Evolutionary conservation across 2,797 vertebrate genomes (phyloP), one percentile per base, ranked within the genome.

Genomic region (Australoheros facetus): DNA sequence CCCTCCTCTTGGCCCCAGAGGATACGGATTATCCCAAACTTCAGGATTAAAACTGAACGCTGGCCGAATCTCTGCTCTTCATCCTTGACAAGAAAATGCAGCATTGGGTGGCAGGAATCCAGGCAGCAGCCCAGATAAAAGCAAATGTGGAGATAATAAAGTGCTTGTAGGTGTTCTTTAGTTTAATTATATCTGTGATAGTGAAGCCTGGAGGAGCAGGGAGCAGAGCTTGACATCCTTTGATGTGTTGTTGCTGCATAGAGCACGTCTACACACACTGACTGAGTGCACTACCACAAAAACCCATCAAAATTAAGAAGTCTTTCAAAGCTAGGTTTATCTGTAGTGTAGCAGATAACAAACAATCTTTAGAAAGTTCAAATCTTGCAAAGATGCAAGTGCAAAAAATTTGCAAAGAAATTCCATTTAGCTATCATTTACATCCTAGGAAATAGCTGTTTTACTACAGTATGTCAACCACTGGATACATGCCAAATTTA

Each of bases 161-260:
- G 51, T 53, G 73, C 72, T 75, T 66, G 81, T n/a, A 72, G 77
- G 54, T 45, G 66, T 66, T 83, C 73, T 76, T 76, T 55, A 79
- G 23, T 57, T 64, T 42, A 77, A 83, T 75, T 83, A 48, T 9
- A 54, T 19, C 26, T 14, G 19, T 32, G 77, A 79, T 73, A 57
- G 64, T 64, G 76, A 71, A 3, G 37, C 2, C 45, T 37, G 28
- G 62, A 79, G 58, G 28, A 14, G 32, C 59, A 69, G 10, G 16
- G 16, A 69, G 26, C 62, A 69, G 48, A 69, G 42, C 42, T 26
- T 7, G 26, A n/a, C 62, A 13, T 26, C 3, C 42, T 51, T 69
- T 69, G 16, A 51, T 51, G 62, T 30, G 26, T 30, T 30, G 48
- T 42, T 51, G 16, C 62, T 51, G 62, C 62, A 51, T 13, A 17